Conservation (phyloP, 2,888 invertebrate genomes). For the Microplitis manilae region DNA sequence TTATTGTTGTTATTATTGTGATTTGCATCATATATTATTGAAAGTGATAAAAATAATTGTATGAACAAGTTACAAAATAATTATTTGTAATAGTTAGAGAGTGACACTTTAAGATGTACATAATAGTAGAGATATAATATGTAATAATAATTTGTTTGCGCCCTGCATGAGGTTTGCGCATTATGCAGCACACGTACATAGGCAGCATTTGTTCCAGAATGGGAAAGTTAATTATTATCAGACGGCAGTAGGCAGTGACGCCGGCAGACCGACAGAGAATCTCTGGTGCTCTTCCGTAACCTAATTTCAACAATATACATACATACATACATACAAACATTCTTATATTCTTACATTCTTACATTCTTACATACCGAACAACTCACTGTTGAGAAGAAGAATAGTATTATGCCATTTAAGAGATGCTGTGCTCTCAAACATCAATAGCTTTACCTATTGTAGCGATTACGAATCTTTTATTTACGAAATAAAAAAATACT, state of each 20-base stretch:
- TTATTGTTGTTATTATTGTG: not conserved
- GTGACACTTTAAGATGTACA: not conserved
- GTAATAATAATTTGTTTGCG: not conserved
- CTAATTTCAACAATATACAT: slow-evolving; percentile 24
- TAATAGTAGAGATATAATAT: not conserved
- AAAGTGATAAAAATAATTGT: not conserved
- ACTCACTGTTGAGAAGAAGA: too few species aligned
- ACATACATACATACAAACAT: not conserved
- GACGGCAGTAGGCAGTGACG: slow-evolving; percentile 28
- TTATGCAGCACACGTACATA: slow-evolving; percentile 26
- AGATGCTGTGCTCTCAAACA: too few species aligned
- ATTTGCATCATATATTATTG: not conserved
- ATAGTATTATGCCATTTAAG: too few species aligned
- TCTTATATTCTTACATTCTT: not conserved
- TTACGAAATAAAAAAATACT: too few species aligned
- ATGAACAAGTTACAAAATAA: not conserved
- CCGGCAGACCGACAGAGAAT: slow-evolving; percentile 35
- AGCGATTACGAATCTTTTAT: too few species aligned
- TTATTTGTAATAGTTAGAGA: not conserved
- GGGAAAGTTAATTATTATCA: slow-evolving; percentile 57
- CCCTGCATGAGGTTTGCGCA: slow-evolving; percentile 11
- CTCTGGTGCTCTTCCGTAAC: slow-evolving; percentile 32
- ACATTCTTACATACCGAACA: too few species aligned
- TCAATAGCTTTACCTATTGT: too few species aligned
- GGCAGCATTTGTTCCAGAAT: slow-evolving; percentile 24